Base-by-base conservation (phyloP, 2,888 invertebrate species). In the Palloptera scutellata region DNA sequence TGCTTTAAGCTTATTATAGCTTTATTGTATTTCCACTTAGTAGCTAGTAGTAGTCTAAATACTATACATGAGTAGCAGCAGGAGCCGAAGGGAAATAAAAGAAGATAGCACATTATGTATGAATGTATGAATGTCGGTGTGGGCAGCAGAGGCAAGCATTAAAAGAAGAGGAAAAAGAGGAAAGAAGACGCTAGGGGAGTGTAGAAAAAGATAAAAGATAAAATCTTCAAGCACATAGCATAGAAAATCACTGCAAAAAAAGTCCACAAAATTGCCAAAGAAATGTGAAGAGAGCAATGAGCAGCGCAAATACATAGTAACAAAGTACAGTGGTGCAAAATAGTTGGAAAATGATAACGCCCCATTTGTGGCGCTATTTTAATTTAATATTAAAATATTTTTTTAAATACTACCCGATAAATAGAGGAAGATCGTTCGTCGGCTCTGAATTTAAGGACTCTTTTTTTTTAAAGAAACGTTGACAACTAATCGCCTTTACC, bases 1-100 rank as follows among this genome's bases (percentile, higher is more conserved):
- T 42, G 40, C 42, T 58, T 58, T 58, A 58, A 58, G 58, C 58
- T 58, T 58, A 58, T 58, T 58, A 58, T 15, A 20, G 58, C 12
- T 41, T 58, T 42, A 58, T 54, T 54, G 17, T 54, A 54, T 19
- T 54, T 17, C 54, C 54, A 54, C 54, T 54, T 54, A 54, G 6
- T 20, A 19, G 54, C 54, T 54, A 5, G 20, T 12, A 12, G 30
- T 30, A n/a, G 8, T n/a, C 45, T 45, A 13, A 45, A 45, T 45
- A 13, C 45, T 12, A 45, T 12, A 1, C 13, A 45, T n/a, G 45
- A 45, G 45, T 1, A 45, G 45, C n/a, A 45, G 45, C 45, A 48
- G 48, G 11, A 15, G 10, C 1, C n/a, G 5, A 48, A 15, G 10
- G 48, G 11, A 1, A 6, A 48, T 6, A 15, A 48, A 15, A 48